These are phyloP conservation scores for Ciconia maguari DNA, from an alignment of 2,113 vertebrate species.

Conservation along the genomic window DNA sequence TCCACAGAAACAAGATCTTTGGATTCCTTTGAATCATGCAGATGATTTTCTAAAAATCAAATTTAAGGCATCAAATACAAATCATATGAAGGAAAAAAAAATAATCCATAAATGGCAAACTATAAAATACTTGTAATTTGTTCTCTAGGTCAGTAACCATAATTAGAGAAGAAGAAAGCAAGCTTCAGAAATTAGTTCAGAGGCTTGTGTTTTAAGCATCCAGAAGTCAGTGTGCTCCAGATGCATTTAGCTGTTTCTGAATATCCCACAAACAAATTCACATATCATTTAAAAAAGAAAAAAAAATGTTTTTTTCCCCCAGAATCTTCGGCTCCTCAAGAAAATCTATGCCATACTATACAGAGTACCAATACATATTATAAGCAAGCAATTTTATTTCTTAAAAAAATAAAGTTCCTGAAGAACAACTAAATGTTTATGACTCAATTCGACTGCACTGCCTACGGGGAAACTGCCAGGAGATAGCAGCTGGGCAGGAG, in stretches of 20 bases:
- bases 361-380: neutral
- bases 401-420: neutral
- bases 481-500: slow-evolving; percentile 24
- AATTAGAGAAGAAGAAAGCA: neutral
- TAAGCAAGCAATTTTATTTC: neutral
- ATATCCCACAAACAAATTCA: neutral
- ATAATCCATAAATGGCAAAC: neutral
- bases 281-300: neutral
- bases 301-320: fast-evolving
- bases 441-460: neutral
- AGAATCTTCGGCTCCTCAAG: neutral
- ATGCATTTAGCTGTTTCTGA: neutral
- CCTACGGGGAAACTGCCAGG: neutral
- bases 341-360: neutral
- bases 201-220: neutral
- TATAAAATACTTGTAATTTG: neutral
- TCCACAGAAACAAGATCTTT: neutral
- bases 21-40: neutral
- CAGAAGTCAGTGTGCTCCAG: neutral
- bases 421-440: neutral
- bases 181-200: neutral
- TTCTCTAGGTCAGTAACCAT: neutral
- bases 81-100: neutral
- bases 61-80: neutral
- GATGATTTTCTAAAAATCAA: neutral